A percentile compares a stretch with the other conserved stretches of the same genome.
phyloP scores from a whole-genome alignment of 2,888 invertebrate genomes.

The Leptinotarsa peninsularis region DNA sequence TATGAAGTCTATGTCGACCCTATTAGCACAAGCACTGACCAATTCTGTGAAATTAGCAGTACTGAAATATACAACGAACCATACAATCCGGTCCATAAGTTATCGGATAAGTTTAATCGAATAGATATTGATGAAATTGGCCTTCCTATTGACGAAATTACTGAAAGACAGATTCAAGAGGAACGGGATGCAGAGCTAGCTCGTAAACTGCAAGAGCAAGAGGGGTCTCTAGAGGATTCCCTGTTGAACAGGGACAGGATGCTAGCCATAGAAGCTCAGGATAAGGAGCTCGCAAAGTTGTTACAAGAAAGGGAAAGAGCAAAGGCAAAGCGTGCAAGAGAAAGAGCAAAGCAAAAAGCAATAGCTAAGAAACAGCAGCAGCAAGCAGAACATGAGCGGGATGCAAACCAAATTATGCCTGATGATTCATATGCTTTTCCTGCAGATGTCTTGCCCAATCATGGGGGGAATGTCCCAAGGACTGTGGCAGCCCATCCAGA shows the following conservation, averaged over 20 bases:
- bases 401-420: constrained; percentile 59
- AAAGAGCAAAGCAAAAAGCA: constrained; percentile 76
- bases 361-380: constrained; percentile 68
- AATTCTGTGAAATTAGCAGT: constrained; percentile 45
- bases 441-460: constrained; percentile 66
- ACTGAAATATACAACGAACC: constrained; percentile 62
- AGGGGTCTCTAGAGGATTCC: constrained; percentile 72
- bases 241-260: constrained; percentile 68
- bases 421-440: constrained; percentile 70
- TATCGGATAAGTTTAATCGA: constrained; percentile 58
- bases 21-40: constrained; percentile 28
- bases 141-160: constrained; percentile 68
- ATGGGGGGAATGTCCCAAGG: constrained; percentile 55
- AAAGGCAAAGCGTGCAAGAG: constrained; percentile 77
- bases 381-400: constrained; percentile 50
- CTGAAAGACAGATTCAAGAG: constrained; percentile 75
- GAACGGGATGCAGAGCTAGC: constrained; percentile 83
- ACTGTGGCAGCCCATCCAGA: constrained; percentile 52
- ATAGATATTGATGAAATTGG: constrained; percentile 66
- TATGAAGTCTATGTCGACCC: constrained; percentile 55
- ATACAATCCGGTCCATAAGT: constrained; percentile 51
- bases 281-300: constrained; percentile 81
- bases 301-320: constrained; percentile 81
- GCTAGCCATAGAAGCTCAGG: constrained; percentile 83
- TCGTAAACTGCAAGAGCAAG: constrained; percentile 80